Base-by-base conservation (phyloP, 2,888 invertebrate genomes). In the Stegophylla sp. region DNA sequence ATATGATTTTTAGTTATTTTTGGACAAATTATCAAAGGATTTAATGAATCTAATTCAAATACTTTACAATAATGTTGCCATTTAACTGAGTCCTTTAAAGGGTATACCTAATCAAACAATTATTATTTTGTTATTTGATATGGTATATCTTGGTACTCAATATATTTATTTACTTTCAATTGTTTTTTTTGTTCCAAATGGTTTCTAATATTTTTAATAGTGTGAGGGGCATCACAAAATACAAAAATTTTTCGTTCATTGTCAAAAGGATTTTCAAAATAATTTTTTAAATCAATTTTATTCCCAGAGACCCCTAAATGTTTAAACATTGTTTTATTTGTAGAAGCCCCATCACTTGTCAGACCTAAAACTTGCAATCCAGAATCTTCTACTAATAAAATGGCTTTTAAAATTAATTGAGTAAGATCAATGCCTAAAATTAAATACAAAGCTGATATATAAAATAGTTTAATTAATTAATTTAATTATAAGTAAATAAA, bases 261-360 rank as follows among this genome's bases (percentile, higher is more conserved):
- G 34, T 63, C 34, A 41, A 34, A 63, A 15, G 63, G 63, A 34
- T 41, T 63, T 17, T 34, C 3, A 41, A 63, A 63, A n/a, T n/a
- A 63, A 63, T 63, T 34, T 63, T 63, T 63, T 17, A 63, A 63
- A 41, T n/a, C n/a, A 34, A 15, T 12, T 28, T 4, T 26, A 34
- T 63, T 63, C n/a, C 63, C 63, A 63, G n/a, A 34, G 12, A 63
- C 12, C n/a, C 34, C 34, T 34, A 63, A 63, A 3, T 34, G n/a
- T 63, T 63, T 63, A 17, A 17, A 34, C 63, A 63, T 63, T n/a
- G 63, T 34, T 63, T 63, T 63, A n/a, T 63, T 63, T 41, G 63
- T 63, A 12, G 63, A 61, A n/a, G 63, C 63, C 17, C 63, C 63
- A 63, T 63, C 63, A 63, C 63, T 34, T 10, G 63, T 63, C 4